These are phyloP conservation scores for Epirrhoe alternata DNA, from an alignment of 2,888 invertebrate species.

Conservation along the genomic window DNA sequence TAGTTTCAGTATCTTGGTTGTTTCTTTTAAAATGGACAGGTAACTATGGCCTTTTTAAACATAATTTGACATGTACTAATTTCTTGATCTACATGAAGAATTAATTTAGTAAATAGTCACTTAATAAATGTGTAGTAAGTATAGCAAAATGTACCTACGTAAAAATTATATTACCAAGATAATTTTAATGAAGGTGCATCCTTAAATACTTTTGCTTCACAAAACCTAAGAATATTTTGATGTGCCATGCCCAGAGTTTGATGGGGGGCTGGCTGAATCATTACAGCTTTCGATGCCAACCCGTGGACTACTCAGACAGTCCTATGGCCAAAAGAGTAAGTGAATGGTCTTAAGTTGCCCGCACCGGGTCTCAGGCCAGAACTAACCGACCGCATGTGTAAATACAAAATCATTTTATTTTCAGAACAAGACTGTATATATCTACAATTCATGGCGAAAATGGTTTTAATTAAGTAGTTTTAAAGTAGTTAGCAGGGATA, in stretches of 20 bases:
- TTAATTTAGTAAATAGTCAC: neutral
- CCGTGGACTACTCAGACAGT: conserved; percentile 94
- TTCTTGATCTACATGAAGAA: neutral
- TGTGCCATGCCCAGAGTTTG: conserved; percentile 88
- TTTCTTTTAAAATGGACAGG: conserved; percentile 15
- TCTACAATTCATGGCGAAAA: conserved; percentile 44
- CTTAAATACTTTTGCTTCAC: conserved; percentile 14
- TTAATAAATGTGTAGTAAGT: neutral
- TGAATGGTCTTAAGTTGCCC: conserved; percentile 56
- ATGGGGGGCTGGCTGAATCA: conserved; percentile 96
- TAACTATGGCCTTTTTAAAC: conserved; percentile 13
- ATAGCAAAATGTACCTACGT: neutral
- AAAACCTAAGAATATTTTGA: conserved; percentile 57
- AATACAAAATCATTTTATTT: conserved; percentile 65
- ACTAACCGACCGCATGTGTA: conserved; percentile 78
- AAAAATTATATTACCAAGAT: neutral
- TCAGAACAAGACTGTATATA: conserved; percentile 61
- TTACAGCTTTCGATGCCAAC: conserved; percentile 95
- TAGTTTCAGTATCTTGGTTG: conserved; percentile 16
- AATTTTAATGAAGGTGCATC: conserved; percentile 1
- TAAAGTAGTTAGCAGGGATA: conserved; percentile 33
- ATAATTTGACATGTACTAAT: neutral
- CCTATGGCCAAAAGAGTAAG: conserved; percentile 94
- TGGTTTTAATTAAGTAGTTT: conserved; percentile 46
- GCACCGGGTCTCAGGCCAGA: conserved; percentile 49